Evolutionary conservation across 2,888 invertebrate genomes (phyloP).

Genomic region (Amphipyra tragopoginis): DNA sequence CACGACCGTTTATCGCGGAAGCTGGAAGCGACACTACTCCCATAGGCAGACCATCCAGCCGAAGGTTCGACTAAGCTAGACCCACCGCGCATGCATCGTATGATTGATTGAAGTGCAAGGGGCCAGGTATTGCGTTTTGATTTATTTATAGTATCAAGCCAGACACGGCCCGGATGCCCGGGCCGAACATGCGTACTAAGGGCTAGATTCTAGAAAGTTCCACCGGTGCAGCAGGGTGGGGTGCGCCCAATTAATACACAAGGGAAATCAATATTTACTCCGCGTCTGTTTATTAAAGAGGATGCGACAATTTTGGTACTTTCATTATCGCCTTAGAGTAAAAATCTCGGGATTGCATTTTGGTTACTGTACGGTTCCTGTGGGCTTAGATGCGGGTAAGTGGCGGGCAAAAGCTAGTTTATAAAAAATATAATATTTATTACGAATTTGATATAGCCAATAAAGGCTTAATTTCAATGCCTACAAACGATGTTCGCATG

Average conservation of each 20-base stretch:
- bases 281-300: constrained; percentile 17
- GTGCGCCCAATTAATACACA: constrained; percentile 18
- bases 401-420: no score
- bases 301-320: constrained; percentile 4
- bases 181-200: constrained; percentile 46
- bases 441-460: no score
- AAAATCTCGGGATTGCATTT: no score
- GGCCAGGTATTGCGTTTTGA: constrained; percentile 37
- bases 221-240: constrained; percentile 31
- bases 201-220: constrained; percentile 26
- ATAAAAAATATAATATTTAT: no score
- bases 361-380: no score
- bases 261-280: constrained; percentile 31
- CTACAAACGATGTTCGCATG: no score
- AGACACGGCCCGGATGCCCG: constrained; percentile 13
- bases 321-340: no score
- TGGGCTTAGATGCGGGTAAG: no score
- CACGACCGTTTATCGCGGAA: constrained; percentile 38
- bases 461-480: no score
- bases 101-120: constrained; percentile 63
- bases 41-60: constrained; percentile 7
- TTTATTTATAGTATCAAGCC: constrained; percentile 52
- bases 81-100: constrained; percentile 64
- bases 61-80: constrained; percentile 22
- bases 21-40: constrained; percentile 26